Evolutionary conservation across 2,797 vertebrate genomes (phyloP), one percentile per base, ranked within the genome.

Genomic region (Protonibea diacanthus): DNA sequence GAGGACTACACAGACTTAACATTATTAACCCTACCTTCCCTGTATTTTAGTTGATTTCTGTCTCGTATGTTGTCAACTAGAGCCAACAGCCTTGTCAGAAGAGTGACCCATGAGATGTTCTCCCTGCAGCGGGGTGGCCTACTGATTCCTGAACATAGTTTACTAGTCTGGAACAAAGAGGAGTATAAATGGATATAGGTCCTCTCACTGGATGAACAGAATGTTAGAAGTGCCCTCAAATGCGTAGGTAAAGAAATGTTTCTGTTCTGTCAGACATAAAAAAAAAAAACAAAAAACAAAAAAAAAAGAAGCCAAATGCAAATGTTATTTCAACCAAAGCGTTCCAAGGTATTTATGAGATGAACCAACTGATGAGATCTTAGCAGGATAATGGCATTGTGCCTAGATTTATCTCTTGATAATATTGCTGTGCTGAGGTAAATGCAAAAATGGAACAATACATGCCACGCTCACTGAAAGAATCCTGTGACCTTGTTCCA

Each of bases 291-390:
- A 92, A 61, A 56, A 5, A 29, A 48, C 25, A 61, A 56, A 5
- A 29, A 49, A 73, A 81, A 82, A 85, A 92, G 56, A 94, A 94
- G 93, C 94, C 94, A 95, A 95, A 95, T 94, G 89, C 88, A 90
- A 86, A 89, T 85, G 80, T 84, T 88, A 80, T 93, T 92, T 94
- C 88, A 93, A 94, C 94, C 95, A 95, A 95, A 96, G 94, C 80
- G 74, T 90, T 93, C 71, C 74, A 82, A 78, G 88, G 53, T 94
- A 90, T 90, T 92, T 90, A 91, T 89, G 71, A 82, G 70, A 77
- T 65, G 52, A 88, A 86, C 76, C 78, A 82, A 71, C 75, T 83
- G 66, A 75, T 71, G 70, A 77, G 74, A 86, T 42, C 38, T 52
- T 42, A 65, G 73, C 81, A 76, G 78, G 73, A 70, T 63, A 29